Evolutionary conservation across 2,888 invertebrate genomes (phyloP), one percentile per base, ranked within the genome.

Genomic region (Spisula solida): DNA sequence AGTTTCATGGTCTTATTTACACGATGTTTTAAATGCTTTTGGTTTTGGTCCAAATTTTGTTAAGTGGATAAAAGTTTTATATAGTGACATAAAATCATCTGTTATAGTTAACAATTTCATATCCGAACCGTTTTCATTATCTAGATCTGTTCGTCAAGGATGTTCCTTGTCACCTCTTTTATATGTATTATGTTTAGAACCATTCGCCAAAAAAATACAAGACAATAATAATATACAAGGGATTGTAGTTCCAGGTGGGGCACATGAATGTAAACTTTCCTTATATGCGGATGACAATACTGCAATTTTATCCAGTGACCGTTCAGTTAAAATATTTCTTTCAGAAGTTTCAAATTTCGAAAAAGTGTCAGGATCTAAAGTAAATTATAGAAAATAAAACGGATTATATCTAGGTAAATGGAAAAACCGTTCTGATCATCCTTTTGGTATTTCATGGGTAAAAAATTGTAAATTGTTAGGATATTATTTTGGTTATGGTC

Each of bases 371-470:
- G 92, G 90, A 14, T 84, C 92, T 8, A 92, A 91, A 87, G 34
- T 91, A 0, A 91, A 91, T 82, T 81, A 86, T 81, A 60, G 78
- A 29, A 92, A 92, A 85, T 90, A 91, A 10, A 91, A 90, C 51
- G 91, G 91, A 18, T n/a, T 92, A 29, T 92, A 81, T 78, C 66
- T 90, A 48, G 91, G 92, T 6, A 91, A 91, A 85, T 92, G 90
- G 92, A 91, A 91, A 85, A 84, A 83, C 51, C 31, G 92, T 18
- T 88, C 88, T 2, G 92, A 91, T 81, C 90, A 92, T 60, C 83
- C 88, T 51, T 93, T 93, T 84, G 92, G 93, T 20, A 92, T 93
- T n/a, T 84, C 85, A 25, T 93, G 91, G 91, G 86, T 89, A 14
- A 51, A 87, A 25, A 84, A 87, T 31, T 83, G 82, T n/a, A 92